Conservation (phyloP, 2,797 vertebrate genomes). For the Cossypha caffra region DNA sequence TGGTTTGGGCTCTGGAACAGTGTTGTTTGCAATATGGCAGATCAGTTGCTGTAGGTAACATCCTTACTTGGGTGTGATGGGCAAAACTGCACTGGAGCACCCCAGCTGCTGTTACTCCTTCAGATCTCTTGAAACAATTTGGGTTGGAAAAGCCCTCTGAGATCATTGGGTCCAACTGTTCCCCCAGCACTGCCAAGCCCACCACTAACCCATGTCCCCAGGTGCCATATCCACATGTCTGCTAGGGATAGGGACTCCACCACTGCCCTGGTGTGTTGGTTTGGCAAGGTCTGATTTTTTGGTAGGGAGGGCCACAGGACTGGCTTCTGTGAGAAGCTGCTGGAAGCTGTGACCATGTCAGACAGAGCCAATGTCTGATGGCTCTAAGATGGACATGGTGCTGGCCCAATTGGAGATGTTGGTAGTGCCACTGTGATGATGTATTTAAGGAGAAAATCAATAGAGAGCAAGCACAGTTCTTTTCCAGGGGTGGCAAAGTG, state of each 20-base stretch:
- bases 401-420: background rate
- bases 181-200: background rate
- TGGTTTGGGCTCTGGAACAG: background rate
- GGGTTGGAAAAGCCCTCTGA: background rate
- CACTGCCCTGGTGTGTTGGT: background rate
- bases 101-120: background rate
- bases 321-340: background rate
- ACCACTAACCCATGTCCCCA: background rate
- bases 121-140: background rate
- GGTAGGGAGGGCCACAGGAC: background rate
- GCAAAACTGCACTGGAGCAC: background rate
- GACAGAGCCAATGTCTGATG: background rate
- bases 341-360: background rate
- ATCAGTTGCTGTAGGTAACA: fast-evolving
- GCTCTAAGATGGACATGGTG: background rate
- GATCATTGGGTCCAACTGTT: background rate
- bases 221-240: background rate
- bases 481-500: background rate
- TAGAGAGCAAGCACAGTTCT: fast-evolving
- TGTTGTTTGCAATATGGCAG: background rate
- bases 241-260: background rate
- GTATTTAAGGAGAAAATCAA: background rate
- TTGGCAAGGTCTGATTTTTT: background rate
- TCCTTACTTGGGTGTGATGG: background rate
- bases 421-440: background rate